Percentiles rank a stretch among this genome's conserved stretches.
Conservation (phyloP, 2,888 invertebrate genomes). For the Synergus itoensis region DNA sequence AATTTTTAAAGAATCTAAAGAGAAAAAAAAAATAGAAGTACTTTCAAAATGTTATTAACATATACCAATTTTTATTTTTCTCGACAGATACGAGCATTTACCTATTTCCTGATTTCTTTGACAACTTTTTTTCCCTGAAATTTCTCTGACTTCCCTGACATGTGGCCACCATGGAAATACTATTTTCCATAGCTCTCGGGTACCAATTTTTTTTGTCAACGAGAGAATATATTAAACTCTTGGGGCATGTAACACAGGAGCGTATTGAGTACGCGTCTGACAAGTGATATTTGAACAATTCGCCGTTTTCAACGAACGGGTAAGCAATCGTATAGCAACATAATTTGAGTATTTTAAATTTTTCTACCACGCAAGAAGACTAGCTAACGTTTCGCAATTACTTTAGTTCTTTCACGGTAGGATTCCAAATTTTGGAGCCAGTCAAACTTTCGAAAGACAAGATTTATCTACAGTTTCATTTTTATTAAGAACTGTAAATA, state of each 20-base stretch:
- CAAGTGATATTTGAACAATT: slow-evolving; percentile 40
- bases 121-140: no score
- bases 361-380: slow-evolving; percentile 28
- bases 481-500: no score
- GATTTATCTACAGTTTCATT: neutral
- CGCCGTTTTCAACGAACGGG: slow-evolving; percentile 25
- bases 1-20: no score
- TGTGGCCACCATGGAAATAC: neutral
- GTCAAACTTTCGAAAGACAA: neutral
- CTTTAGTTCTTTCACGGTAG: neutral
- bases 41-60: no score
- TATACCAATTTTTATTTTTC: no score
- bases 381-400: slow-evolving; percentile 18
- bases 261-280: slow-evolving; percentile 24
- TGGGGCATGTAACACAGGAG: slow-evolving; percentile 41
- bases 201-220: slow-evolving; percentile 27
- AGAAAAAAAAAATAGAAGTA: no score
- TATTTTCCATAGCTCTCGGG: slow-evolving; percentile 42
- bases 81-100: no score
- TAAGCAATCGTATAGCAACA: slow-evolving; percentile 13
- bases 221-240: slow-evolving; percentile 25
- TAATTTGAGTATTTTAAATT: slow-evolving; percentile 35
- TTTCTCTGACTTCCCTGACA: no score
- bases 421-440: neutral
- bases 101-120: no score